Evolutionary conservation across 2,113 vertebrate genomes (phyloP), one percentile per base, ranked within the genome.

Genomic region (Neotoma lepida): DNA sequence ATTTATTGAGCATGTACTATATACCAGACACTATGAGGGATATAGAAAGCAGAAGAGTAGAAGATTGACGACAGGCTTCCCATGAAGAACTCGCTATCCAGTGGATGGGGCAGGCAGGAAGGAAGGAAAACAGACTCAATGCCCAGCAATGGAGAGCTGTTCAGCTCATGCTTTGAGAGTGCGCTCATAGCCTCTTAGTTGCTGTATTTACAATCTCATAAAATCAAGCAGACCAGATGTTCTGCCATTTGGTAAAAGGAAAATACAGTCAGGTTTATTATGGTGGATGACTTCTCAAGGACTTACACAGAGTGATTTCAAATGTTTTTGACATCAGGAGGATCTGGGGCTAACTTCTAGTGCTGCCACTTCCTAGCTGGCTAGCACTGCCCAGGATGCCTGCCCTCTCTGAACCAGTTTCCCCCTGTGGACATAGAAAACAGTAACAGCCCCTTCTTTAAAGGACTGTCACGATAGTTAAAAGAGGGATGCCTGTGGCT

Each of bases 151-250:
- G 88, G 58, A 95, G 90, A 96, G 14, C 35, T 66, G 76, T 56
- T 91, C 74, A 70, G 78, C 41, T 87, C 81, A 49, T 46, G 54
- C 22, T 93, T 94, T 91, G 56, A 81, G 64, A 89, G 66, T 58
- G 68, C 9, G 33, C 68, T 68, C 88, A 61, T 39, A 46, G 85
- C 28, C 28, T 90, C 94, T 89, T 78, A 46, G 44, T 93, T 96
- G 44, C 24, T 90, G 8, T 94, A 90, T 95, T 88, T 94, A 61
- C 13, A 90, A 84, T 82, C 61, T 95, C 88, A 68, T 68, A 90
- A 88, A 94, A 84, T 93, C 81, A 91, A 97, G 63, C 24, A 92
- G 41, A 84, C 56, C 73, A 95, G 54, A 92, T 88, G 63, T 84
- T 95, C 82, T 96, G 46, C 9, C 74, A 64, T 86, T 91, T 94